Evolutionary conservation across 2,113 vertebrate species (phyloP), one percentile per base, ranked within the genome.

Genomic region (Ahaetulla prasina): DNA sequence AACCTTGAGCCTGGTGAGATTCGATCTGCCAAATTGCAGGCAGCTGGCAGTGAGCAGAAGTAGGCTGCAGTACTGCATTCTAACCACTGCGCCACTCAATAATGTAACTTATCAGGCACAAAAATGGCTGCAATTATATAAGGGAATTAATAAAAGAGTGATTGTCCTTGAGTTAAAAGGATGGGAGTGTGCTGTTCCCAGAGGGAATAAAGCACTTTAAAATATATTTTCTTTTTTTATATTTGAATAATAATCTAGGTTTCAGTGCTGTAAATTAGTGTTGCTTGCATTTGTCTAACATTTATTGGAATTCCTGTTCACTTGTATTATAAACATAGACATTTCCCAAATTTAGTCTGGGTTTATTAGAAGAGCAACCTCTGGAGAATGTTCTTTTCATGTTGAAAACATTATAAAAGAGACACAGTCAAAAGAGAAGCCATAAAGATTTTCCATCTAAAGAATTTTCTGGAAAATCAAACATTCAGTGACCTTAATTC

Each of bases 121-220:
- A 80, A 80, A 80, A 22, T 39, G 18, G 7, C 35, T 80, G 74
- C 74, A 80, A 22, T 80, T 80, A 22, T 20, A 80, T 43, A 74
- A 39, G 8, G 35, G 16, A 68, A 94, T 87, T 53, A 90, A 85
- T n/a, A 92, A 54, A n/a, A 50, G 93, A 89, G 10, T 2, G 91
- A 35, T 0, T 85, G 89, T 53, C 1, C 2, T 91, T 93, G 91
- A 11, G 8, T 52, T 92, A 89, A 85, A 93, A 95, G 80, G 84
- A 8, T 7, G 88, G 8, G 14, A 91, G 16, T 92, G 54, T 22
- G 22, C 10, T 6, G 0, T 89, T 0, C 39, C 54, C 16, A 74
- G 39, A 74, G 4, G n/a, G 18, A 80, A 39, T 22, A 43, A 18
- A 80, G 18, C 74, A 43, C 8, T 80, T 43, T 9, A 80, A 80